Percentiles rank a stretch among this genome's conserved stretches.
Evolutionary conservation across 2,888 invertebrate genomes (phyloP).

Genomic region (Carabus problematicus): DNA sequence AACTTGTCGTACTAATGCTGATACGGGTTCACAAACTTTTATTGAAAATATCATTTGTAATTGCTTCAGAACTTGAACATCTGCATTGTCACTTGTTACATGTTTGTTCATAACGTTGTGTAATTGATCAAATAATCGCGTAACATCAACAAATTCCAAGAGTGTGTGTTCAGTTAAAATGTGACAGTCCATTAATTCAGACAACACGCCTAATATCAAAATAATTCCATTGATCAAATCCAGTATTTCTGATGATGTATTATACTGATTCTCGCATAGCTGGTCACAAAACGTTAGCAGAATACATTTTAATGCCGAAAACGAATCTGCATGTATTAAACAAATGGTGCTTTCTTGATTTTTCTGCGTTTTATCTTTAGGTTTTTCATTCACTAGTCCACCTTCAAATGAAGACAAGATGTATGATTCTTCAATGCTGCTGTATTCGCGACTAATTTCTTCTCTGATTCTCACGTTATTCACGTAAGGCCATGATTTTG

Average conservation of each 20-base stretch:
- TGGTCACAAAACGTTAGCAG: constrained; percentile 14
- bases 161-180: constrained; percentile 42
- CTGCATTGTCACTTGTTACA: constrained; percentile 21
- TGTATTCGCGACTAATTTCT: constrained; percentile 18
- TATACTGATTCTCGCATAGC: background rate
- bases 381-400: constrained; percentile 39
- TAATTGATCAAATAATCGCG: constrained; percentile 21
- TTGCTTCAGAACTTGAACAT: constrained; percentile 39
- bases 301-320: constrained; percentile 13
- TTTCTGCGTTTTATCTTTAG: constrained; percentile 28
- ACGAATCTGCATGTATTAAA: constrained; percentile 26
- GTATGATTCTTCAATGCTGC: constrained; percentile 51
- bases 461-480: constrained; percentile 4
- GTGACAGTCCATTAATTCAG: constrained; percentile 43
- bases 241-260: constrained; percentile 5
- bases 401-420: constrained; percentile 50
- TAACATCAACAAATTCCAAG: constrained; percentile 24
- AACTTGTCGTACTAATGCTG: constrained; percentile 36
- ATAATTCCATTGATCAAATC: constrained; percentile 44
- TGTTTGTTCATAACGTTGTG: constrained; percentile 9
- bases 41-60: constrained; percentile 43
- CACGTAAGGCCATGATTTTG: constrained; percentile 52
- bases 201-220: constrained; percentile 45
- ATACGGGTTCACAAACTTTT: constrained; percentile 35
- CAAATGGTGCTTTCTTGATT: constrained; percentile 7